Evolutionary conservation across 2,797 vertebrate species (phyloP).

Genomic region (Enoplosus armatus): DNA sequence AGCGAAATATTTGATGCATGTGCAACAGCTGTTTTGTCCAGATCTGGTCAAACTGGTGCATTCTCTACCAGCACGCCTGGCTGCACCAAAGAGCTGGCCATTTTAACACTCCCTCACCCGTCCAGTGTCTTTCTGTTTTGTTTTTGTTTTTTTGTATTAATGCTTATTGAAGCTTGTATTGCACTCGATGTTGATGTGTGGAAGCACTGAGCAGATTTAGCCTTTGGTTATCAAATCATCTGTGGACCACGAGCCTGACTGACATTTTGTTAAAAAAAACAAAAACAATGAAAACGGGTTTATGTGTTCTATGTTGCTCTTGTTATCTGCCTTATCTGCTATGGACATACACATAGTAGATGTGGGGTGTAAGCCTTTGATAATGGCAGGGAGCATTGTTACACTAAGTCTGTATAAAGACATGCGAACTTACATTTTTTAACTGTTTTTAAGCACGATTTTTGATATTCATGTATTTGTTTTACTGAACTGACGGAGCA

Average conservation of each 20-base stretch:
- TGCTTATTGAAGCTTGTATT: constrained; percentile 37
- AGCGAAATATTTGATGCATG: background rate
- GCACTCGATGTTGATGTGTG: constrained; percentile 47
- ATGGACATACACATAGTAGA: constrained; percentile 7
- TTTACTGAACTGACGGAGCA: constrained; percentile 65
- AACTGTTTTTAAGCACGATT: constrained; percentile 65
- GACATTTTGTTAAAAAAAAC: constrained; percentile 15
- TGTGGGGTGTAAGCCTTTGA: constrained; percentile 40
- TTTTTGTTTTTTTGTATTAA: constrained; percentile 42
- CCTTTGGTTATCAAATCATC: constrained; percentile 26
- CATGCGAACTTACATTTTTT: constrained; percentile 58
- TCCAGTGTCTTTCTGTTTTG: constrained; percentile 32
- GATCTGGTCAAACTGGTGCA: constrained; percentile 42
- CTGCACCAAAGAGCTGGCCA: constrained; percentile 54
- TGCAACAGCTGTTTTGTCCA: constrained; percentile 20
- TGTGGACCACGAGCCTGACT: constrained; percentile 1
- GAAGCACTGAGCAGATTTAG: constrained; percentile 54
- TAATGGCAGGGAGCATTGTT: constrained; percentile 45
- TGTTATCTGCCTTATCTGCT: constrained; percentile 41
- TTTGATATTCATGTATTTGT: constrained; percentile 79
- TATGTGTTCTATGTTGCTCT: constrained; percentile 42
- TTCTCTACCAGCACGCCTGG: constrained; percentile 26
- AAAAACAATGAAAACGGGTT: constrained; percentile 42
- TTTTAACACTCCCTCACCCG: constrained; percentile 44
- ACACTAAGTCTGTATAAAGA: constrained; percentile 54